phyloP scores from a whole-genome alignment of 2,888 invertebrate species.

The Catotricha subobsoleta region DNA sequence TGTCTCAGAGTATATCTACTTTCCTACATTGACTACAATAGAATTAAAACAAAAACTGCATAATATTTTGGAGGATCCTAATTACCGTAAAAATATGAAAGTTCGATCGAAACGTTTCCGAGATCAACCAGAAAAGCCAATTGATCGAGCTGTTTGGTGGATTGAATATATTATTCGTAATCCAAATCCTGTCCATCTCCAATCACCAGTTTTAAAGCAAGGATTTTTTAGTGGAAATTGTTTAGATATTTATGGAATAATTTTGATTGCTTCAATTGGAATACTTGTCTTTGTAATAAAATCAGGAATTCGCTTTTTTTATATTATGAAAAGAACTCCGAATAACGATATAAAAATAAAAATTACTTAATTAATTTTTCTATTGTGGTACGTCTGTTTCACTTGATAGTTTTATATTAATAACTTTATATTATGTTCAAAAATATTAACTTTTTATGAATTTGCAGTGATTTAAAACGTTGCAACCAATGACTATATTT shows the following conservation, averaged over 20 bases:
- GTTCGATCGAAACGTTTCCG: slow-evolving; percentile 2
- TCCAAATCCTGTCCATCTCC: slow-evolving; percentile 14
- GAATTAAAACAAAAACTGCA: slow-evolving; percentile 9
- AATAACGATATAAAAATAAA: background rate
- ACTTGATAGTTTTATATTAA: too few relatives aligned
- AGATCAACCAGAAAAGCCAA: slow-evolving; percentile 8
- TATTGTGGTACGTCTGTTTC: too few relatives aligned
- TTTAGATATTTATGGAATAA: background rate
- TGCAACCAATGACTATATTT: too few relatives aligned
- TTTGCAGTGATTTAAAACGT: too few relatives aligned
- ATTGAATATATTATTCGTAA: slow-evolving; percentile 16
- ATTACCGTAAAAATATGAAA: slow-evolving; percentile 2
- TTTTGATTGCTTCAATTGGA: background rate
- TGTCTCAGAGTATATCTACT: slow-evolving; percentile 13
- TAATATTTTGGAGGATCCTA: slow-evolving; percentile 12
- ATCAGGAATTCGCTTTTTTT: background rate
- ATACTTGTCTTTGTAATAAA: background rate
- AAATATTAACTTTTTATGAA: too few relatives aligned
- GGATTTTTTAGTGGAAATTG: slow-evolving; percentile 6
- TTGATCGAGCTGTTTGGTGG: slow-evolving; percentile 16
- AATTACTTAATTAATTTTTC: background rate
- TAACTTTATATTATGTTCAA: too few relatives aligned
- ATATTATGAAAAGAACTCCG: background rate
- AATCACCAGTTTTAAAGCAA: slow-evolving; percentile 7
- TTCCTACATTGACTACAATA: slow-evolving; percentile 11